phyloP scores from a whole-genome alignment of 2,888 invertebrate genomes.

The Eupithecia abbreviata region DNA sequence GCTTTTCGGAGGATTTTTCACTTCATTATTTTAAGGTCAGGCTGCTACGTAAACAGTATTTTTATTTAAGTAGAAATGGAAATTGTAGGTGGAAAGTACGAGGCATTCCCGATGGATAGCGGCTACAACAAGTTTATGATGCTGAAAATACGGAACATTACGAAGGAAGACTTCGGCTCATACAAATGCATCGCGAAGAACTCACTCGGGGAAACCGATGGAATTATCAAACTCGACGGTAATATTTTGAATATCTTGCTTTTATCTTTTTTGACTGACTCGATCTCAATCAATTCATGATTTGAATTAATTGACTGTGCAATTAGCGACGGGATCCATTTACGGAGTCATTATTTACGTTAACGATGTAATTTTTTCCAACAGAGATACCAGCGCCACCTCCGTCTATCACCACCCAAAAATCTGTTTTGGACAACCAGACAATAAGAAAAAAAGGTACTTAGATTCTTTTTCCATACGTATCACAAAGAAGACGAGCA shows the following conservation, averaged over 20 bases:
- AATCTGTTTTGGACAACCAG: conserved; percentile 74
- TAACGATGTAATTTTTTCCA: conserved; percentile 12
- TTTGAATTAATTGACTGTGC: background rate
- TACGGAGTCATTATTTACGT: background rate
- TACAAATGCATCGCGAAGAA: conserved; percentile 97
- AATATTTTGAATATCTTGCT: conserved; percentile 38
- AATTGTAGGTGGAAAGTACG: conserved; percentile 94
- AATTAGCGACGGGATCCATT: background rate
- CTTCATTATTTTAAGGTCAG: conserved; percentile 24
- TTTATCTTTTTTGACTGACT: background rate
- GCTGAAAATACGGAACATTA: conserved; percentile 93
- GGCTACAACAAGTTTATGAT: conserved; percentile 97
- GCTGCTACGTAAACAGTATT: conserved; percentile 60
- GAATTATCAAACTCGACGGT: conserved; percentile 95
- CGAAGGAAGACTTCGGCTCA: conserved; percentile 92
- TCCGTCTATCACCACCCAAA: conserved; percentile 85
- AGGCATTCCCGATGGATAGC: conserved; percentile 92
- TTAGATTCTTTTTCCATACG: background rate
- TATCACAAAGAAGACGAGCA: background rate
- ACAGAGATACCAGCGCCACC: conserved; percentile 94
- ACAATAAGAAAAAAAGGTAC: conserved; percentile 78
- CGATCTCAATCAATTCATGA: background rate
- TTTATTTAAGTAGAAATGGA: conserved; percentile 86
- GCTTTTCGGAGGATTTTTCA: conserved; percentile 23
- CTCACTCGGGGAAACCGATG: conserved; percentile 94